Percentiles rank a stretch among this genome's conserved stretches.
phyloP scores from a whole-genome alignment of 2,113 vertebrate species.

The Sminthopsis crassicaudata region DNA sequence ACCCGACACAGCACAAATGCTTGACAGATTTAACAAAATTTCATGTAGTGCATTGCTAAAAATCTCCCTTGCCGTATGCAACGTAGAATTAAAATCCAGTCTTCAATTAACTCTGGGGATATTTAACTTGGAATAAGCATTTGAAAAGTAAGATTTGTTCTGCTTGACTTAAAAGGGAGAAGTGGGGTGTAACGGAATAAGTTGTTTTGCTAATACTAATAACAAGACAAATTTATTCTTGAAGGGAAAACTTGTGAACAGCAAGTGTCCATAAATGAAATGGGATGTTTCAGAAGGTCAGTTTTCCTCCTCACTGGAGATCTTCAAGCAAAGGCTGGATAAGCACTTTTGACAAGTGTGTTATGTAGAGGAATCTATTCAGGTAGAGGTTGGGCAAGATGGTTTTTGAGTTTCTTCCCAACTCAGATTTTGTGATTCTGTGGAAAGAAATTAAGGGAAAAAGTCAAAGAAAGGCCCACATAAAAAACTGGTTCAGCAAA shows the following conservation, averaged over 20 bases:
- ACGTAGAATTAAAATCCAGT: not conserved
- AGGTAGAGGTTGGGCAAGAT: not conserved
- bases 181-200: not conserved
- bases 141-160: not conserved
- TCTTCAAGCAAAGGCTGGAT: not conserved
- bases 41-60: conserved; percentile 4
- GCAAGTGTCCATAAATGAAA: not conserved
- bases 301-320: not conserved
- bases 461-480: not conserved
- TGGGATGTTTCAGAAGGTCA: not conserved
- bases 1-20: not conserved
- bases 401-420: not conserved
- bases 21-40: not conserved
- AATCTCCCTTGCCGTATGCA: not conserved
- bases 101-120: not conserved
- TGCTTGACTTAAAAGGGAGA: not conserved
- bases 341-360: not conserved
- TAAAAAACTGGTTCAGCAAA: not conserved
- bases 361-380: not conserved
- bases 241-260: not conserved
- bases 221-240: not conserved
- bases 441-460: not conserved
- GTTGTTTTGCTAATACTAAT: not conserved
- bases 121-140: not conserved
- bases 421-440: not conserved